A percentile compares a stretch with the other conserved stretches of the same genome.
These are phyloP conservation scores for Agonopterix heracliana DNA, from an alignment of 2,888 invertebrate species.

Conservation along the genomic window DNA sequence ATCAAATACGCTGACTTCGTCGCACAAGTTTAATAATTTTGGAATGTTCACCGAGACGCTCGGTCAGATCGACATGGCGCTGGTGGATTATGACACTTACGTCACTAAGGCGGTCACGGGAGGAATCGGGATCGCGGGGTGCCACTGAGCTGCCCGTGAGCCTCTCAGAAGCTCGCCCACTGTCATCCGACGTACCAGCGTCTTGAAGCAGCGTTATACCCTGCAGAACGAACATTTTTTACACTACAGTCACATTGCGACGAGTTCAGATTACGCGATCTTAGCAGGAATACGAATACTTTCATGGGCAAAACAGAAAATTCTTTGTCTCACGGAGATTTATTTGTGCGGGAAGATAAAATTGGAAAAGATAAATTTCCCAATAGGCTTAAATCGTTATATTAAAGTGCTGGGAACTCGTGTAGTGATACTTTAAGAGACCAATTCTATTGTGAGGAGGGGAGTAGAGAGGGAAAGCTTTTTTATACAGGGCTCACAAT, in stretches of 20 bases:
- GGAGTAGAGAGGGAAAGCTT: conserved; percentile 44
- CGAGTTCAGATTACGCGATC: neutral
- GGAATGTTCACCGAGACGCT: neutral
- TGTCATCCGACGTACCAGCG: conserved; percentile 90
- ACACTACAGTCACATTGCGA: conserved; percentile 8
- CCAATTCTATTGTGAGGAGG: conserved; percentile 47
- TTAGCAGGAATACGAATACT: neutral
- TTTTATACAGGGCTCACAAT: conserved; percentile 55
- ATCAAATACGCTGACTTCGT: conserved; percentile 14
- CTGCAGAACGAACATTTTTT: conserved; percentile 45
- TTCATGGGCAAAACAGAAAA: conserved; percentile 1
- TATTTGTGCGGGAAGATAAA: conserved; percentile 8
- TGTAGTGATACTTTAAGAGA: conserved; percentile 47
- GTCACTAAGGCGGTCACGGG: conserved; percentile 90
- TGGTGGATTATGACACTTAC: conserved; percentile 77
- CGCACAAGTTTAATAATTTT: neutral
- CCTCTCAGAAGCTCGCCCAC: conserved; percentile 88
- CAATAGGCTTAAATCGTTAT: conserved; percentile 19
- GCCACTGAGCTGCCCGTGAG: conserved; percentile 85
- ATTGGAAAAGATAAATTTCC: conserved; percentile 16
- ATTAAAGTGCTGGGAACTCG: conserved; percentile 34
- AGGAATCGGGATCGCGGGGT: conserved; percentile 87
- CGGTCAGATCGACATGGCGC: neutral
- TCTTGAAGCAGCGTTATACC: conserved; percentile 84
- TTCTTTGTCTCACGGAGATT: neutral